phyloP scores from a whole-genome alignment of 2,888 invertebrate genomes.

The Pecten maximus region DNA sequence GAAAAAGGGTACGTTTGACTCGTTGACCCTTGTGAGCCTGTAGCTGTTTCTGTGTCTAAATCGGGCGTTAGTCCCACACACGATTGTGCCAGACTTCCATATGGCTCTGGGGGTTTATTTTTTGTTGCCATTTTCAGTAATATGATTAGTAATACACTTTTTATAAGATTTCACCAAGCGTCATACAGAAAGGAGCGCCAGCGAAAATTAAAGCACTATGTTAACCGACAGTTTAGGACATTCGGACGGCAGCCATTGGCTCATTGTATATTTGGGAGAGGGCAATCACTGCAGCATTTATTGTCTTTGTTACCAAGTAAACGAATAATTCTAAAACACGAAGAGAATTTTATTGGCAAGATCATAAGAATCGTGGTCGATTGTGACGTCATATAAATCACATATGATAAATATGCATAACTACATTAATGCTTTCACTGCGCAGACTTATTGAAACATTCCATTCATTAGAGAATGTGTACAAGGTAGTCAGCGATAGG shows the following conservation, averaged over 20 bases:
- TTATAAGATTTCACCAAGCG: constrained; percentile 1
- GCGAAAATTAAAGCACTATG: background rate
- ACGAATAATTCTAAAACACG: background rate
- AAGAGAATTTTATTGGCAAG: background rate
- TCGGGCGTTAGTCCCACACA: background rate
- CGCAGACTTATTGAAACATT: constrained; percentile 9
- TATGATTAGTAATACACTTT: background rate
- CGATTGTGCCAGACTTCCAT: constrained; percentile 22
- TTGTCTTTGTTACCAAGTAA: background rate
- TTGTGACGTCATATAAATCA: constrained; percentile 23
- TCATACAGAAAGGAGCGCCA: constrained; percentile 20
- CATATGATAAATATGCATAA: constrained; percentile 8
- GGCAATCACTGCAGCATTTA: background rate
- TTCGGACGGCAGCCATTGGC: background rate
- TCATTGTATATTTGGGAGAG: background rate
- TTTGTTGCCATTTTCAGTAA: constrained; percentile 33
- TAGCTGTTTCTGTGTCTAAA: background rate
- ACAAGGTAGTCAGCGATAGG: background rate
- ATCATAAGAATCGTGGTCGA: background rate
- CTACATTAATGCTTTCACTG: background rate
- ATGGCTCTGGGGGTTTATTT: background rate
- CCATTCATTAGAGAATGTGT: background rate
- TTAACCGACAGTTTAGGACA: background rate
- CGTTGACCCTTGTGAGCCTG: background rate
- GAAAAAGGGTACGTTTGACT: background rate